Conservation (phyloP, 2,888 invertebrate genomes). For the Chaitophorus viminalis region DNA sequence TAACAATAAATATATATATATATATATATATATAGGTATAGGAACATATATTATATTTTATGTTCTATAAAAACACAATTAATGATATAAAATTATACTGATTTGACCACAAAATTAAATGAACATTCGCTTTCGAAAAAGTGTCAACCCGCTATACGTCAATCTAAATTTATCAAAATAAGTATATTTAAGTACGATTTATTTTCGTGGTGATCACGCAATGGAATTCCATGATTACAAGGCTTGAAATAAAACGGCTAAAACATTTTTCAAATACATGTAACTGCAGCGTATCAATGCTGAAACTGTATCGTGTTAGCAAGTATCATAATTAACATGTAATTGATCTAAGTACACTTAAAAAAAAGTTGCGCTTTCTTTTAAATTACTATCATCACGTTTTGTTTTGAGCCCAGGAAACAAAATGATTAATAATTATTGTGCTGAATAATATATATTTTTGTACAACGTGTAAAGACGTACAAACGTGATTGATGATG, state of each 20-base stretch:
- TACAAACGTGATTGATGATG: not conserved
- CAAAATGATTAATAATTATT: too few species aligned
- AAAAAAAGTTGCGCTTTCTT: conserved; percentile 7
- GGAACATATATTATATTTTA: too few species aligned
- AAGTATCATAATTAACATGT: not conserved
- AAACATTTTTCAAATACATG: conserved; percentile 6
- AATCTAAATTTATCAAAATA: too few species aligned
- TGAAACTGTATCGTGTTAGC: not conserved
- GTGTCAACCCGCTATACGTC: not conserved
- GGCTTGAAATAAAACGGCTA: not conserved
- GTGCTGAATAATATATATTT: not conserved
- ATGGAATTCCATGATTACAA: not conserved
- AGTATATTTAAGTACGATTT: too few species aligned
- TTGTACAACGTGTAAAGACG: too few species aligned
- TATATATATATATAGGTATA: too few species aligned
- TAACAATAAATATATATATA: too few species aligned
- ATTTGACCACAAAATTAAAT: not conserved
- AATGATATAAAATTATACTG: too few species aligned
- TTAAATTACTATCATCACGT: not conserved
- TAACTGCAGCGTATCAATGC: not conserved
- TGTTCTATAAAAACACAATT: too few species aligned
- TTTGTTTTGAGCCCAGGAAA: not conserved
- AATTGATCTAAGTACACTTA: not conserved
- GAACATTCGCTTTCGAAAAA: conserved; percentile 28
- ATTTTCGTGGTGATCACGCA: not conserved